Evolutionary conservation across 2,113 vertebrate species (phyloP).

Genomic region (human (Homo sapiens)): DNA sequence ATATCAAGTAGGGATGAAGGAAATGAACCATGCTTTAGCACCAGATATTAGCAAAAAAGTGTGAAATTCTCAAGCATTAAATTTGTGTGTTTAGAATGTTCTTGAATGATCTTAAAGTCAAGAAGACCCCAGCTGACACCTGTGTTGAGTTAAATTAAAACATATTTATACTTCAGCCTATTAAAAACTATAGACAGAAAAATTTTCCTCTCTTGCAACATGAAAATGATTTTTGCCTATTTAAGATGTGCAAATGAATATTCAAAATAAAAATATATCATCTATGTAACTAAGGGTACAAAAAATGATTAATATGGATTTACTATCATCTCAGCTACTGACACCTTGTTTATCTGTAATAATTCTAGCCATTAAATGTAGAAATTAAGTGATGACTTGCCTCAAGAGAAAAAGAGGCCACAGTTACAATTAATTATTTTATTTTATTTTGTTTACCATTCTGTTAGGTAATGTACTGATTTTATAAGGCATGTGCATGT

Average conservation of each 20-base stretch:
- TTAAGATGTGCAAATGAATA: neutral
- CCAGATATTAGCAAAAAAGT: neutral
- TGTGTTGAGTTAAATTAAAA: conserved; percentile 5
- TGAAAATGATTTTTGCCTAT: neutral
- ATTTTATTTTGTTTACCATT: neutral
- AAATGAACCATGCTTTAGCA: neutral
- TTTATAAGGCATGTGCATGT: neutral
- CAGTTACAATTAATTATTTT: neutral
- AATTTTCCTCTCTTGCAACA: neutral
- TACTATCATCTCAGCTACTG: neutral
- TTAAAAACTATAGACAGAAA: conserved; percentile 18
- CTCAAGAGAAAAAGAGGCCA: neutral
- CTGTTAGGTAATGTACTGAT: neutral
- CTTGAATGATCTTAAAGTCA: neutral
- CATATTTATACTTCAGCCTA: neutral
- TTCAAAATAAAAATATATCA: neutral
- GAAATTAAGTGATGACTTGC: neutral
- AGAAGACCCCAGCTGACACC: neutral
- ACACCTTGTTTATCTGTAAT: neutral
- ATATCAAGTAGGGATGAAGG: neutral
- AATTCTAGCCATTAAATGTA: neutral
- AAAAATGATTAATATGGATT: neutral
- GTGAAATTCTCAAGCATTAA: conserved; percentile 16
- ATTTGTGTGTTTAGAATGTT: conserved; percentile 2
- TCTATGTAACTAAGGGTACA: neutral